Evolutionary conservation across 2,113 vertebrate species (phyloP), one percentile per base, ranked within the genome.

Genomic region (Spheniscus mendiculus): DNA sequence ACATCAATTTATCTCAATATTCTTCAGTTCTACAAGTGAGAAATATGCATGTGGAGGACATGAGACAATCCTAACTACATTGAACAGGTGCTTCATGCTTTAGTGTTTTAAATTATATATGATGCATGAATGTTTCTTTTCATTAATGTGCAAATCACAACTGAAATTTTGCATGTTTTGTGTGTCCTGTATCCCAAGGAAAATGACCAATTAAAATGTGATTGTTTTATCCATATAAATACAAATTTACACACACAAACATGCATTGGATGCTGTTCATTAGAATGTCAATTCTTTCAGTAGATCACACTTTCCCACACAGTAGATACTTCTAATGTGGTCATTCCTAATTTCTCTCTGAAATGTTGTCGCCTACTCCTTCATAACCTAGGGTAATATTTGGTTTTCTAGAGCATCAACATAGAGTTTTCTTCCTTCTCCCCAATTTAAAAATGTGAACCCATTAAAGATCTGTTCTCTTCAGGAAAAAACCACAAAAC

Each of bases 21-120:
- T 89, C 47, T 96, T 90, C 63, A 55, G 8, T 56, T 90, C 45
- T 88, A 69, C 12, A 90, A 87, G 45, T 56, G 27, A 94, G 55
- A 86, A 95, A 96, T 76, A 87, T n/a, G 23, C 29, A 56, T 76
- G 62, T 80, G 34, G 55, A 98, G 45, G 86, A 88, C 80, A 91
- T 11, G 10, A 96, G 71, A 49, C 42, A 89, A 89, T 91, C 53
- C 58, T 74, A 87, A 83, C 77, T 92, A 77, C 14, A 58, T 32
- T 62, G 85, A 96, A 95, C 95, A 97, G 83, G 94, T 97, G 77
- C 36, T 96, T 89, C 72, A 65, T 74, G 63, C 29, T 93, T 97
- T 89, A 81, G 18, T 59, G 12, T 73, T 73, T 96, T 97, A 96
- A 97, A 97, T 96, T 97, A 97, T 94, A 50, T 52, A 97, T 83